Evolutionary conservation across 2,888 invertebrate genomes (phyloP), one percentile per base, ranked within the genome.

Genomic region (Tillus elongatus): DNA sequence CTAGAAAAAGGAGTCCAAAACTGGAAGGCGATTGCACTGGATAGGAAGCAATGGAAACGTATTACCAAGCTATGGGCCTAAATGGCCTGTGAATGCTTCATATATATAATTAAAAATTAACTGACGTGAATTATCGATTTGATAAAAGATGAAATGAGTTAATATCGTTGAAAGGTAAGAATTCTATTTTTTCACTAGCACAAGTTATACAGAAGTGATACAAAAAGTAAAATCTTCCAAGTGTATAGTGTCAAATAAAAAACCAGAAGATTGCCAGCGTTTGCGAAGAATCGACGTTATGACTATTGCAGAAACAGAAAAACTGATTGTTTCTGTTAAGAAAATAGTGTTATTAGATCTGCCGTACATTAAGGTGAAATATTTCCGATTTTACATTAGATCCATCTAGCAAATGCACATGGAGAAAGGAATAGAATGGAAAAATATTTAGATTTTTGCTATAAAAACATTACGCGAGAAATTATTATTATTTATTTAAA

Each of bases 261-360:
- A 27, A 8, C 33, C 30, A 31, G 32, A 37, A 33, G 15, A 35
- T 43, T 4, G 37, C 36, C 39, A 36, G 30, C 33, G 29, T 33
- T 27, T 44, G 32, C 36, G 31, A 33, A 36, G 33, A 37, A 41
- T 36, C 30, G 43, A 39, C n/a, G n/a, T n/a, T n/a, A n/a, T 39
- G 24, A 39, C 32, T 36, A 36, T 39, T 36, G 40, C 12, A 33
- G 33, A 33, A 28, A 37, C 30, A 19, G 36, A 37, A 40, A 40
- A 40, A 15, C 32, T 40, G 36, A 40, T 40, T 32, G 24, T 32
- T 40, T 28, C 32, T 32, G 36, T 40, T 27, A 29, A 39, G 36
- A 19, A 37, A 28, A 31, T 19, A 33, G 28, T 19, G 10, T 26
- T 10, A 37, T 39, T 33, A 40, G 26, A 29, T 39, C 28, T 40